Base-by-base conservation (phyloP, 2,888 invertebrate species). In the Auanema sp. region DNA sequence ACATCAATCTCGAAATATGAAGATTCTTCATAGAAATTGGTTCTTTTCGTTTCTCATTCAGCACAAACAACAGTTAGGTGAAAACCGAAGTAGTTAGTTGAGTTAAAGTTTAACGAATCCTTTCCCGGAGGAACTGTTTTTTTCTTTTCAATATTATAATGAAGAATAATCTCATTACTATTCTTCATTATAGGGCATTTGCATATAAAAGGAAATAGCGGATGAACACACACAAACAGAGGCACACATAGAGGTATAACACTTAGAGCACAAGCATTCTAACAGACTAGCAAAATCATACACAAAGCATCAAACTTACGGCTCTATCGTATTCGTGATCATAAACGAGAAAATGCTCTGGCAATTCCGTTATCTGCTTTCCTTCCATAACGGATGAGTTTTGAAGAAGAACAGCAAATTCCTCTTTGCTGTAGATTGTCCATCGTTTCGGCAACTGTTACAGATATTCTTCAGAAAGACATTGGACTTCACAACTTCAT, bases 391-490 rank as follows among this genome's bases (percentile, higher is more conserved):
- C 18, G 5, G 62, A 57, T 16, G 41, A 14, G 25, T 62, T 62
- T 33, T 62, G 57, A 10, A 62, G 56, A 41, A 57, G 16, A 42
- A 24, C 21, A 43, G 57, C 57, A 21, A 62, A 62, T 12, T 62
- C 62, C 23, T 62, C 62, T 49, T 62, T 62, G 47, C 54, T 42
- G 47, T 54, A 49, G 33, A 60, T 54, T 21, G 54, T 54, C 60
- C 60, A 60, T 12, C 40, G 47, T 12, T 53, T 25, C 24, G 60
- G 60, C 18, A 60, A 55, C 60, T 60, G 49, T 24, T 54, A 47
- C 47, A 47, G 18, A 6, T 21, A 47, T 16, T 21, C 47, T 47
- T 47, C 47, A 6, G 47, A 47, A 5, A 33, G 33, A 33, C 33
- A 33, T 33, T 33, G 33, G 33, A 33, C 33, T 33, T 33, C 33